Percentiles rank a stretch among this genome's conserved stretches.
phyloP scores from a whole-genome alignment of 2,797 vertebrate species.

The Spinibarbus caldwelli region DNA sequence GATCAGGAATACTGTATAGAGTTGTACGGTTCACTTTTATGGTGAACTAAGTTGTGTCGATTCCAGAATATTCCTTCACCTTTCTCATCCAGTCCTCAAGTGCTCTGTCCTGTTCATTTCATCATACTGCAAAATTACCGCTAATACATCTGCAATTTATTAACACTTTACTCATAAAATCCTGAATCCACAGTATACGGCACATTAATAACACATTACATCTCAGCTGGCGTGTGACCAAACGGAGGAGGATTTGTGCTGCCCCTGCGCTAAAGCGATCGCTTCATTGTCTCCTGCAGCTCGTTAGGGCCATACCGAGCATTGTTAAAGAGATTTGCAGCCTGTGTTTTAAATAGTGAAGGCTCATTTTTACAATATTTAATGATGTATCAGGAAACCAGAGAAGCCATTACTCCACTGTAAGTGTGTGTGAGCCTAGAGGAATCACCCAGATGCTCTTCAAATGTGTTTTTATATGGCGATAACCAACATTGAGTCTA shows the following conservation, averaged over 20 bases:
- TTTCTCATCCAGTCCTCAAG: too few species aligned
- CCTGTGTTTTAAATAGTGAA: constrained; percentile 56
- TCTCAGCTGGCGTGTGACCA: constrained; percentile 57
- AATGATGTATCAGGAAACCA: constrained; percentile 62
- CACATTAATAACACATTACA: constrained; percentile 62
- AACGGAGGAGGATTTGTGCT: constrained; percentile 48
- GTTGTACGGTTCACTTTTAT: too few species aligned
- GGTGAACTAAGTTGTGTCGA: too few species aligned
- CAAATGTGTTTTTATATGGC: constrained; percentile 13
- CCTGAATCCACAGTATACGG: constrained; percentile 36
- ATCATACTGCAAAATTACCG: too few species aligned
- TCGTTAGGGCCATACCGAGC: constrained; percentile 61
- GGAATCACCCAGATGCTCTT: constrained; percentile 19
- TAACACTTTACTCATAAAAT: constrained; percentile 54
- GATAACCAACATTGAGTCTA: constrained; percentile 18
- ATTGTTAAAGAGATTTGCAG: constrained; percentile 67
- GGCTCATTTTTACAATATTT: constrained; percentile 63
- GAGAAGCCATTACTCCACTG: constrained; percentile 54
- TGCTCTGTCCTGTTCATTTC: too few species aligned
- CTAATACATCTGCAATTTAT: constrained; percentile 53
- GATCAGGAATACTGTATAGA: too few species aligned
- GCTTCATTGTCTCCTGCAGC: constrained; percentile 62
- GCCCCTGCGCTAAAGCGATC: constrained; percentile 43
- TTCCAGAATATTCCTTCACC: too few species aligned
- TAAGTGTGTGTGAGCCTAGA: constrained; percentile 9